These are phyloP conservation scores for Eremobia ochroleuca DNA, from an alignment of 2,888 invertebrate genomes.

Conservation along the genomic window DNA sequence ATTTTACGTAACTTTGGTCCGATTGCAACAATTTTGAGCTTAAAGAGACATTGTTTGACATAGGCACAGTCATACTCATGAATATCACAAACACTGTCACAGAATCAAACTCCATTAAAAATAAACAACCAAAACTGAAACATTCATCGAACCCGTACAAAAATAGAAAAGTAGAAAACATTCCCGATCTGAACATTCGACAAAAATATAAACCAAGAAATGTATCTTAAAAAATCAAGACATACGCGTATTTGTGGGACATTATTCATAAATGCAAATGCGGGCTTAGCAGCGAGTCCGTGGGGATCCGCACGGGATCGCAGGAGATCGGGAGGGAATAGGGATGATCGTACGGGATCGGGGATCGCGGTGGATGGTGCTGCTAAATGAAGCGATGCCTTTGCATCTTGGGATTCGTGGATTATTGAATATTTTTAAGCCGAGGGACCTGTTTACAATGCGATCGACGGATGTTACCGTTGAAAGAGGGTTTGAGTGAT, in stretches of 20 bases:
- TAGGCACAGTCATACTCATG: not conserved
- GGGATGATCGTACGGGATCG: conserved; percentile 35
- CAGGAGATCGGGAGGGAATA: conserved; percentile 28
- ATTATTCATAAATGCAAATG: conserved; percentile 78
- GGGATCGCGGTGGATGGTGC: conserved; percentile 48
- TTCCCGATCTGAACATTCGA: conserved; percentile 18
- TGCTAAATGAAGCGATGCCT: conserved; percentile 68
- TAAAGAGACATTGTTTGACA: not conserved
- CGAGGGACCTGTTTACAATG: conserved; percentile 53
- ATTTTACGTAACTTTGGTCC: too few species aligned
- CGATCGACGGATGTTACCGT: conserved; percentile 15
- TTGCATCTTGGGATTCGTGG: conserved; percentile 58
- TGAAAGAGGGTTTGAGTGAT: conserved; percentile 38
- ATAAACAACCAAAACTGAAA: conserved; percentile 19
- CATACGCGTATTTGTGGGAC: conserved; percentile 59
- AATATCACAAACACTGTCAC: not conserved
- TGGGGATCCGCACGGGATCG: conserved; percentile 53
- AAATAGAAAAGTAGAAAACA: conserved; percentile 42
- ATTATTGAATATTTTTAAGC: conserved; percentile 70
- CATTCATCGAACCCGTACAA: conserved; percentile 26
- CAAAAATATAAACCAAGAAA: conserved; percentile 59
- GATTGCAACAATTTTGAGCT: not conserved
- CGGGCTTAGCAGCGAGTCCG: conserved; percentile 63
- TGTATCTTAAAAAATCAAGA: conserved; percentile 68
- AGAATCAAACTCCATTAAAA: conserved; percentile 18